Conservation (phyloP, 1,140 invertebrate species). For the Arctopsyche grandis region DNA sequence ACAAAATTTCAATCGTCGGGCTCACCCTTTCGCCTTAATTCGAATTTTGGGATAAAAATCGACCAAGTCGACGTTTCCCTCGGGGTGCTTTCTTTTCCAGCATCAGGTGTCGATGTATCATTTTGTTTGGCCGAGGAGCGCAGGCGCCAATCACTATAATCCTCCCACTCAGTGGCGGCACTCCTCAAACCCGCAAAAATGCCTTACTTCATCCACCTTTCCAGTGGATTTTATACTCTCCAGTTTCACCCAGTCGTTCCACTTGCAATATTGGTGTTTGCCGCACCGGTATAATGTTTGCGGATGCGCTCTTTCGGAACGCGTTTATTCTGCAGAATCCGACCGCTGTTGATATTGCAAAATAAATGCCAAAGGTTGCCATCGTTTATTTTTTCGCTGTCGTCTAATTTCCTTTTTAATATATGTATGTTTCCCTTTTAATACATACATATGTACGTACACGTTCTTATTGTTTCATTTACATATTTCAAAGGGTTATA, state of each 20-base stretch:
- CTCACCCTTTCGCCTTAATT: background rate
- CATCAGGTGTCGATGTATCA: background rate
- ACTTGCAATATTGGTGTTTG: constrained; percentile 47
- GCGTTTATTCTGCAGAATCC: constrained; percentile 28
- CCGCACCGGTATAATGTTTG: constrained; percentile 45
- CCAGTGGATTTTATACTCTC: too few species aligned
- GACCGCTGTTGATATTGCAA: background rate
- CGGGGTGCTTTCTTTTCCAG: too few species aligned
- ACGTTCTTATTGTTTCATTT: too few species aligned
- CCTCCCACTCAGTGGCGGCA: constrained; percentile 10
- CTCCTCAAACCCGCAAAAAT: background rate
- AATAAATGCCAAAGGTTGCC: background rate
- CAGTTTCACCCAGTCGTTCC: background rate
- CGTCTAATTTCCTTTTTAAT: background rate
- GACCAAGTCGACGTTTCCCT: too few species aligned
- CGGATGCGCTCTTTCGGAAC: constrained; percentile 40
- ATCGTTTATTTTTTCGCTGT: background rate
- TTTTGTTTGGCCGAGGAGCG: background rate
- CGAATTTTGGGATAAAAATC: background rate
- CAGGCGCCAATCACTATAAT: background rate
- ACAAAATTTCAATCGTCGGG: constrained; percentile 1
- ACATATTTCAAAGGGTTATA: too few species aligned
- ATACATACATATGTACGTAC: too few species aligned
- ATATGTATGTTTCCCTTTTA: too few species aligned
- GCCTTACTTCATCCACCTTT: background rate